Base-by-base conservation (phyloP, 2,888 invertebrate genomes). In the Monoplex corrugatus region DNA sequence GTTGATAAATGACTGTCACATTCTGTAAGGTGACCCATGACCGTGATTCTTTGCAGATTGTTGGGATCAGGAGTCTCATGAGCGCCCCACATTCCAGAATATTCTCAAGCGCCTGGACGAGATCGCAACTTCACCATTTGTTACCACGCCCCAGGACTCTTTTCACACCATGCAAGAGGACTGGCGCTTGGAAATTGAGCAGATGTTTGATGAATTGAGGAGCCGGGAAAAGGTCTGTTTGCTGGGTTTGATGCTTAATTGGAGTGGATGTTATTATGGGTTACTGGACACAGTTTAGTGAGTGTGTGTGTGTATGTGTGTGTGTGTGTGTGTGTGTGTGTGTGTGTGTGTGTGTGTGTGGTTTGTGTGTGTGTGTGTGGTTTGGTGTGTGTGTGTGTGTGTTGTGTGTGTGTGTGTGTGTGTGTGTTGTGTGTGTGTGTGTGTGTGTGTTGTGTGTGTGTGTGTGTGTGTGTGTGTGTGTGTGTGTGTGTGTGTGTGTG, bases 151-250 rank as follows among this genome's bases (percentile, higher is more conserved):
- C 0, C 98, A 96, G 88, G 99, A 99, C 96, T 98, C 98, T 90
- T 99, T 99, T 97, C 99, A 99, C 96, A 98, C 98, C 78, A 95
- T 99, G 98, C 99, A 99, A 96, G 98, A 98, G 95, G 98, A 98
- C 94, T 99, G 99, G 99, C 97, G 98, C 94, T 97, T 98, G 87
- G 99, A 99, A 96, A 99, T 99, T 94, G 98, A 99, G 95, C 98
- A 98, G 96, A 98, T 99, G 96, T 97, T 99, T 92, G 97, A 98
- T 94, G 98, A 99, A 95, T 97, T 99, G 94, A 97, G 98, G 96
- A 97, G 98, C 96, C 98, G 68, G 72, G 68, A 86, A 19, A 72
- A 87, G 80, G 44, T 83, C n/a, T 38, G 32, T 68, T 43, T 68
- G 35, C 0, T 1, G n/a, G 50, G 84, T 43, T 28, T 84, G 84